These are phyloP conservation scores for Julus scandinavius DNA, from an alignment of 2,888 invertebrate genomes.

Conservation along the genomic window DNA sequence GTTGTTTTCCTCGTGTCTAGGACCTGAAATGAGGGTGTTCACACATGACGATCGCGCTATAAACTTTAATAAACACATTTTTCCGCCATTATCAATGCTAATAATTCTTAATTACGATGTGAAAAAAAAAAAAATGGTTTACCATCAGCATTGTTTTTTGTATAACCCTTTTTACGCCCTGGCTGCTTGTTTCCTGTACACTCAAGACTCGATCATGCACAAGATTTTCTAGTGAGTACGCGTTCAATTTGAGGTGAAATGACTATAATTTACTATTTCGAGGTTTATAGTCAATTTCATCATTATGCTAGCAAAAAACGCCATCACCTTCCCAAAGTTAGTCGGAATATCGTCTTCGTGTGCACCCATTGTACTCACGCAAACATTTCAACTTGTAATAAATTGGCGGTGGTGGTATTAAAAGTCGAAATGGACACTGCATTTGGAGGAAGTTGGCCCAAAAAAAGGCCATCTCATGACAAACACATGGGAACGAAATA, in stretches of 20 bases:
- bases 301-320: not conserved
- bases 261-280: slow-evolving; percentile 35
- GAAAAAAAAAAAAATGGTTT: not conserved
- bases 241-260: slow-evolving; percentile 17
- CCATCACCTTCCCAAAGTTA: not conserved
- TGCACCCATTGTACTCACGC: not conserved
- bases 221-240: slow-evolving; percentile 27
- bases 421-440: slow-evolving; percentile 25
- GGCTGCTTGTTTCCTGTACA: not conserved
- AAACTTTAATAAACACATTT: slow-evolving; percentile 34
- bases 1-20: slow-evolving; percentile 5
- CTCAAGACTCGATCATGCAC: slow-evolving; percentile 9
- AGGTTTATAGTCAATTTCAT: slow-evolving; percentile 14
- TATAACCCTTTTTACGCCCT: not conserved
- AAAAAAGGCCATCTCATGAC: slow-evolving; percentile 26
- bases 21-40: slow-evolving; percentile 29
- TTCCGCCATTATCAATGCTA: slow-evolving; percentile 5
- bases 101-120: slow-evolving; percentile 8
- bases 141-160: not conserved
- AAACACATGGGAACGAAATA: not conserved
- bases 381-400: not conserved
- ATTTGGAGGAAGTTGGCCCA: slow-evolving; percentile 23
- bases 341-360: slow-evolving; percentile 14
- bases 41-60: not conserved
- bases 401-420: slow-evolving; percentile 22